Conservation (phyloP, 2,113 vertebrate species). For the Oxyruncus cristatus region DNA sequence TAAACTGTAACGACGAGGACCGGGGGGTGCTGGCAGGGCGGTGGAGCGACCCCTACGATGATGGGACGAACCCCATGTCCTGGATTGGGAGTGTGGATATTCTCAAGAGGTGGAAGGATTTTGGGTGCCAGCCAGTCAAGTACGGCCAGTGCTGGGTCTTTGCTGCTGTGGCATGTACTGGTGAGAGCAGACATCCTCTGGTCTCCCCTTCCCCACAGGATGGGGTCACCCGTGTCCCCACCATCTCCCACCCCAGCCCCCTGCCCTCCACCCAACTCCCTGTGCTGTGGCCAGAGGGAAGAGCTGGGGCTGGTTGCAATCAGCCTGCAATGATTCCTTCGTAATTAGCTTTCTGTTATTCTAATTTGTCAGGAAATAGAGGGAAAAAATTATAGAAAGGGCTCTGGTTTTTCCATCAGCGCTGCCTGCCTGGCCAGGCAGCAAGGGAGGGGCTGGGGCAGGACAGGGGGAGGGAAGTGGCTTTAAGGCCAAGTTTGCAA, state of each 20-base stretch:
- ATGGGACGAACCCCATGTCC: constrained; percentile 84
- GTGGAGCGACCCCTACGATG: constrained; percentile 79
- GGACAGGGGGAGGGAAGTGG: neutral
- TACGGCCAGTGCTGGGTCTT: constrained; percentile 99
- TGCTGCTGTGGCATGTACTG: constrained; percentile 89
- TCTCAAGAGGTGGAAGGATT: constrained; percentile 80
- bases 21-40: constrained; percentile 83
- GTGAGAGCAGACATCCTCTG: constrained; percentile 61
- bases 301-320: neutral
- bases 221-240: neutral
- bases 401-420: neutral
- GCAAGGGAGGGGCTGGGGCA: neutral
- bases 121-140: constrained; percentile 82
- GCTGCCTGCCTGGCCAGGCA: neutral
- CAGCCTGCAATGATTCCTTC: neutral
- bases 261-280: rapidly evolving
- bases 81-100: constrained; percentile 94
- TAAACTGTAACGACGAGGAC: constrained; percentile 90
- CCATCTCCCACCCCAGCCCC: rapidly evolving
- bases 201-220: neutral
- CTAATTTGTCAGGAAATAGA: neutral
- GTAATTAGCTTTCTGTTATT: neutral
- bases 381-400: neutral
- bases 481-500: neutral
- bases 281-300: neutral